Evolutionary conservation across 2,888 invertebrate species (phyloP), one percentile per base, ranked within the genome.

Genomic region (Hyposoter didymator): DNA sequence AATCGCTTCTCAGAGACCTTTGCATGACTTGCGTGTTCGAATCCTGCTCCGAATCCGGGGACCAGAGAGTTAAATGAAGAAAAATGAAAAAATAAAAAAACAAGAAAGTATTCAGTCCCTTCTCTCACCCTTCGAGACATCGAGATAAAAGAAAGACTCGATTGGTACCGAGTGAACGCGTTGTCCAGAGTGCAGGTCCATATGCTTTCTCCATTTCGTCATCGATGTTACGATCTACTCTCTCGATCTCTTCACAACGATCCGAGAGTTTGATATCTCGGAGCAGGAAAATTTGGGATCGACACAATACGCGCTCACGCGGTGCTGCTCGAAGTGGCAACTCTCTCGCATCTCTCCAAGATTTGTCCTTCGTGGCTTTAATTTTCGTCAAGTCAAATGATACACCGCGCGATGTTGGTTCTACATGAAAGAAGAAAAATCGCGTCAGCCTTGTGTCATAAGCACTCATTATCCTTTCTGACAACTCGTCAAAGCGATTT

Each of bases 161-260:
- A 45, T 32, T 17, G 75, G 49, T 45, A 55, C n/a, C 32, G n/a
- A 28, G 64, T 69, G 22, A 74, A 74, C 45, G 52, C 35, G 55
- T n/a, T 10, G 62, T 52, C 19, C n/a, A n/a, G 52, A 55, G 43
- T 43, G 47, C 79, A 55, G 43, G 43, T 35, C 43, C 14, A n/a
- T 67, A 66, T 74, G 74, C 70, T 82, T 78, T 78, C 78, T 82
- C 74, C 69, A 78, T 82, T 82, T 82, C 82, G 85, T 78, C 78
- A 82, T 80, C 70, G 28, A 59, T 59, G 14, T 12, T 66, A 76
- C 66, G 70, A 84, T 79, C 47, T 74, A 47, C 39, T 81, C 47
- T 52, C 66, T 75, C 45, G 39, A 74, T 69, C 64, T 81, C 43
- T 39, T 35, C 19, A 19, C 49, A 22, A 5, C 64, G 43, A 47